phyloP scores from a whole-genome alignment of 2,113 vertebrate genomes.

The Atractosteus spatula region DNA sequence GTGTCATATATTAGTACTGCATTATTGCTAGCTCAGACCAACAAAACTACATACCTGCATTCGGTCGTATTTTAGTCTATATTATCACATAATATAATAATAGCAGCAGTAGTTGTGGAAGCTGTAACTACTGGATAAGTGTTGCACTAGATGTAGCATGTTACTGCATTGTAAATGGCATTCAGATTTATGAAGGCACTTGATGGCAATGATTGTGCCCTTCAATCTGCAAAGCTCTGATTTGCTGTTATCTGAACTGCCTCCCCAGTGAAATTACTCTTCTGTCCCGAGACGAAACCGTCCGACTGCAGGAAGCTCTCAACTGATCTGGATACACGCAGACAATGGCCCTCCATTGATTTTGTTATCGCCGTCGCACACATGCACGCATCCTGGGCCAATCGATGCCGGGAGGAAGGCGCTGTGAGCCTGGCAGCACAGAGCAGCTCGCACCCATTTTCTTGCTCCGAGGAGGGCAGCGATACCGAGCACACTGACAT shows the following conservation, averaged over 20 bases:
- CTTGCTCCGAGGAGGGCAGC: background rate
- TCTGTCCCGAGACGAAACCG: background rate
- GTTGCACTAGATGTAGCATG: background rate
- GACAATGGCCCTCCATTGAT: constrained; percentile 12
- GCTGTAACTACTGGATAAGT: background rate
- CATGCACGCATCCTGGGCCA: background rate
- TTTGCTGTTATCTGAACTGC: constrained; percentile 18
- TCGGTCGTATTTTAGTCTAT: too few relatives aligned
- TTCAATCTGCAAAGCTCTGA: constrained; percentile 19
- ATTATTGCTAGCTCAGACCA: background rate
- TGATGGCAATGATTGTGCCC: constrained; percentile 19
- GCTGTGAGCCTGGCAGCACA: background rate
- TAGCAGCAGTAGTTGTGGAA: background rate
- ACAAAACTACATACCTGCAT: background rate
- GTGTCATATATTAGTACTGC: background rate
- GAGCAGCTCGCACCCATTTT: background rate
- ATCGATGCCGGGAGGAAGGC: constrained; percentile 3
- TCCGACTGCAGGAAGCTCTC: background rate
- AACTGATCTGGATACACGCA: background rate
- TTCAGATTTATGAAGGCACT: constrained; percentile 24
- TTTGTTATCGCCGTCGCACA: constrained; percentile 19
- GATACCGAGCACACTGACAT: background rate
- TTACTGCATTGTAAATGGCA: constrained; percentile 23
- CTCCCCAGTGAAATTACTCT: constrained; percentile 2
- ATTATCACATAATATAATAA: background rate